Base-by-base conservation (phyloP, 2,113 vertebrate genomes). In the Pangasianodon hypophthalmus region DNA sequence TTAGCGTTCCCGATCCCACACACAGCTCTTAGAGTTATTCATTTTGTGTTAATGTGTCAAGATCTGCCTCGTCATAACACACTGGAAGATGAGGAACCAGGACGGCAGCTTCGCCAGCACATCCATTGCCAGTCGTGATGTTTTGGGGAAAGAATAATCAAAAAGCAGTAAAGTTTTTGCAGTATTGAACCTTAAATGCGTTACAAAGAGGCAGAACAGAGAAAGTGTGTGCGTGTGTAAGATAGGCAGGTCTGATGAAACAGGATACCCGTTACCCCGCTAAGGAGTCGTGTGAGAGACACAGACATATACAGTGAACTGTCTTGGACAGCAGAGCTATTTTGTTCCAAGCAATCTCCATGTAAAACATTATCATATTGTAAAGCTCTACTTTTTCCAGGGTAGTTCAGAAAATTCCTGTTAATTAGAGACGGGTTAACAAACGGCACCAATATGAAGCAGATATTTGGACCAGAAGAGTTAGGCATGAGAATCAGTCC, bases 191-290 rank as follows among this genome's bases (percentile, higher is more conserved):
- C 24, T 71, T 37, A 73, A 84, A 90, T 77, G 85, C 48, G 80
- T 92, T 93, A 91, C 71, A 91, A 87, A 86, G 90, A 92, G 88
- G 89, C 92, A 92, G 92, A 94, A 85, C 80, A n/a, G 37, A 79
- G n/a, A 79, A 88, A 29, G 44, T 50, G 58, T 83, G 75, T 73
- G 80, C n/a, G 62, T 84, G 64, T 64, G 32, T 85, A 62, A 54
- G 69, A 64, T 29, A 29, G 89, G 85, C 54, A 85, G 75, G 41
- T 79, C 80, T 67, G 58, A 87, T 88, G 77, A 87, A 88, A 91
- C 46, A 64, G 24, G 73, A 87, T 75, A 88, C 88, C 89, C 85
- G 18, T 56, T 67, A 71, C 21, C 46, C 73, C 56, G 11, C n/a
- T 14, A 41, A 52, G 18, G 56, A 90, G 71, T 81, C 14, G 69